These are phyloP conservation scores for Lontra canadensis DNA, from an alignment of 2,113 vertebrate species.

Conservation along the genomic window DNA sequence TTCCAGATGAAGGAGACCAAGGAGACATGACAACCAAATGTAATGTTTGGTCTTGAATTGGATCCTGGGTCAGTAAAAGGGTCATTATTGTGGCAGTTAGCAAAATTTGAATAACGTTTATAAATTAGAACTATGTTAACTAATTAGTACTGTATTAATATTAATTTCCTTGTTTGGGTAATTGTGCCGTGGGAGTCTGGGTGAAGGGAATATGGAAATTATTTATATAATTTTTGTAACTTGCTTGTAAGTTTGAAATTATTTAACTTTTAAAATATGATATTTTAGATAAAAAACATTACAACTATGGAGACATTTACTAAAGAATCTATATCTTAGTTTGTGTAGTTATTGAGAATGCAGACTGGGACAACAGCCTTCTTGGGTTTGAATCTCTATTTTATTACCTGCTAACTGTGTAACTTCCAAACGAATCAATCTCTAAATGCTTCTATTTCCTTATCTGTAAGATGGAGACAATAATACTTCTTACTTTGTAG, in stretches of 20 bases:
- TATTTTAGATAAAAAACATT: not conserved
- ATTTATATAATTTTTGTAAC: not conserved
- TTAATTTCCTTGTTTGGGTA: conserved; percentile 2
- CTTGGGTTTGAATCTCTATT: not conserved
- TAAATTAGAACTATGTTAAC: not conserved
- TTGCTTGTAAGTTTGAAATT: not conserved
- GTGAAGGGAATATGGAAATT: not conserved
- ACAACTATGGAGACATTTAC: not conserved
- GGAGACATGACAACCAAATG: not conserved
- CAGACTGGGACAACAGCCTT: not conserved
- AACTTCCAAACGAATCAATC: conserved; percentile 20
- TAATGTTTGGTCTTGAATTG: not conserved
- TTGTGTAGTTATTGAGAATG: not conserved
- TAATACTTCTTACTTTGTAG: not conserved
- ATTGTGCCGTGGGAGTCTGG: not conserved
- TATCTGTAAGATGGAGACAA: not conserved
- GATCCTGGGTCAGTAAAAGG: not conserved
- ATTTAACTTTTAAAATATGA: conserved; percentile 1
- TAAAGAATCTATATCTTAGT: not conserved
- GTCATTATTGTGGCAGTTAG: not conserved
- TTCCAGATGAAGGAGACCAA: not conserved
- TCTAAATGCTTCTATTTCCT: conserved; percentile 8
- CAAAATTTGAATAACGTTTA: not conserved
- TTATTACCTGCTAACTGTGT: not conserved
- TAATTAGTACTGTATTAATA: not conserved